These are phyloP conservation scores for Potamarius usumacintae DNA, from an alignment of 2,113 vertebrate species.

Conservation along the genomic window DNA sequence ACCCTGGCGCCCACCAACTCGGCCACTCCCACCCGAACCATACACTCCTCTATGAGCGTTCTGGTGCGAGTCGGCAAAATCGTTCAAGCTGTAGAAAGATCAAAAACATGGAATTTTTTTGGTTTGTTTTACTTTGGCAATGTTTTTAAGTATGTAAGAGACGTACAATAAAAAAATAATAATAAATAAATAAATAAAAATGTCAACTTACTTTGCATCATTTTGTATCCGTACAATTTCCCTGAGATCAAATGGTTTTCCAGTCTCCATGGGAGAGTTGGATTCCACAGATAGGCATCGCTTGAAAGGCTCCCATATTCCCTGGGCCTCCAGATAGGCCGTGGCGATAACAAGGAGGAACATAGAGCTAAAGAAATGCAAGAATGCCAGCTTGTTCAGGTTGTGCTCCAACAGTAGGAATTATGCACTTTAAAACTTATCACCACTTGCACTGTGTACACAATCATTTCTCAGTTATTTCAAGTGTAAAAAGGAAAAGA, in stretches of 20 bases:
- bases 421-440: not conserved
- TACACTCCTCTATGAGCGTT: constrained; percentile 80
- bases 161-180: not conserved
- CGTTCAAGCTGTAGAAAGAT: constrained; percentile 77
- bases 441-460: not conserved
- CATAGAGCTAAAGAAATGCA: constrained; percentile 78
- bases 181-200: too few species aligned
- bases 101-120: too few species aligned
- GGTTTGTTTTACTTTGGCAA: not conserved
- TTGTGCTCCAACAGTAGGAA: not conserved
- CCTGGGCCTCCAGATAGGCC: constrained; percentile 96
- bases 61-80: constrained; percentile 79
- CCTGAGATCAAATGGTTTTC: constrained; percentile 96
- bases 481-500: not conserved
- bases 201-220: constrained; percentile 85
- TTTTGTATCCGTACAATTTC: constrained; percentile 94
- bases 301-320: constrained; percentile 97
- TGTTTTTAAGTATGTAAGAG: not conserved
- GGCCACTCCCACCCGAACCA: constrained; percentile 73
- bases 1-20: constrained; percentile 76
- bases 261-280: constrained; percentile 87
- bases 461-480: not conserved
- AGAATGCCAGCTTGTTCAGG: not conserved
- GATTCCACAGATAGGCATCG: constrained; percentile 90
- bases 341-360: constrained; percentile 95